phyloP scores from a whole-genome alignment of 1,140 invertebrate genomes.

The Diuraphis noxia region DNA sequence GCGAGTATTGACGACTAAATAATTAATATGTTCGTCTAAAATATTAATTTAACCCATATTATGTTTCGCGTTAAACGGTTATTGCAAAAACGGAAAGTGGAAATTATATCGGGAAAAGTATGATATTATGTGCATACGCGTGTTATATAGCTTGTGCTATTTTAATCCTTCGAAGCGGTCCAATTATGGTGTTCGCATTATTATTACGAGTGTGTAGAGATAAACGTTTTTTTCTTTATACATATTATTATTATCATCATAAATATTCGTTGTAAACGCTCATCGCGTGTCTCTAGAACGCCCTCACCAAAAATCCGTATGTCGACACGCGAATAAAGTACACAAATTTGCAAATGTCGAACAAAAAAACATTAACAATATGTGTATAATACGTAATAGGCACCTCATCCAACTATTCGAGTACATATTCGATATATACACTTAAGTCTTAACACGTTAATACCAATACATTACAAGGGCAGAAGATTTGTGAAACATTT shows the following conservation, averaged over 20 bases:
- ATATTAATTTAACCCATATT: neutral
- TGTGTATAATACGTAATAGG: neutral
- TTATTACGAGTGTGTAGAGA: neutral
- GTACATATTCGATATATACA: neutral
- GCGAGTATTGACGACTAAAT: neutral
- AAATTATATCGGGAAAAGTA: neutral
- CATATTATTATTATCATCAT: neutral
- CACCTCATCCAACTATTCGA: neutral
- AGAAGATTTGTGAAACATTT: neutral
- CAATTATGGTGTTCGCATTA: constrained; percentile 17
- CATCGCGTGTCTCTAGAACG: neutral
- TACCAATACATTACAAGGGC: neutral
- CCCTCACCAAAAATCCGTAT: neutral
- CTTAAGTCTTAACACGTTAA: neutral
- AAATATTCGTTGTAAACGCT: neutral
- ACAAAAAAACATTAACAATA: neutral
- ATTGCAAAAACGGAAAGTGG: neutral
- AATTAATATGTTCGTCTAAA: neutral
- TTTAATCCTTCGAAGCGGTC: constrained; percentile 31
- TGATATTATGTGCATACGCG: neutral
- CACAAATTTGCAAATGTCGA: neutral
- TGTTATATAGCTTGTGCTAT: neutral
- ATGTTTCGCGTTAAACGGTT: neutral
- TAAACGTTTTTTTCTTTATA: neutral
- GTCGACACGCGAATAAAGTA: neutral